Evolutionary conservation across 2,113 vertebrate species (phyloP).

Genomic region (Nothoprocta perdicaria): DNA sequence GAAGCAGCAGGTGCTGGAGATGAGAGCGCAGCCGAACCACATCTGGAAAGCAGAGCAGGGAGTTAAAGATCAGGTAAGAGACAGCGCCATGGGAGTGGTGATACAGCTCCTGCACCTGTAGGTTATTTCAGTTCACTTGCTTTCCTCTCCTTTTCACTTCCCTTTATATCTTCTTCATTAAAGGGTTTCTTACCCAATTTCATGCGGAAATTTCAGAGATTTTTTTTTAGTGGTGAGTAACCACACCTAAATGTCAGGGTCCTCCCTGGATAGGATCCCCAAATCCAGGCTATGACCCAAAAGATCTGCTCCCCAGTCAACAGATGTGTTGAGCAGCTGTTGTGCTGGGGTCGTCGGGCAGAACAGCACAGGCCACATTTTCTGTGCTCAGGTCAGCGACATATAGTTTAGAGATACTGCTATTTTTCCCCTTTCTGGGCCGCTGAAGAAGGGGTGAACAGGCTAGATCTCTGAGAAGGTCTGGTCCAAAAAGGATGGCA

Average conservation of each 20-base stretch:
- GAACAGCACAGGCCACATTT: not conserved
- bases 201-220: not conserved
- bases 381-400: not conserved
- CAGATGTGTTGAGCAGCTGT: not conserved
- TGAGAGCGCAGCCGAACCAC: not conserved
- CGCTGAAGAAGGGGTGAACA: not conserved
- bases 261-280: not conserved
- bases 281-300: not conserved
- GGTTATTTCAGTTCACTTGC: not conserved
- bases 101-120: not conserved
- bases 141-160: not conserved
- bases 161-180: not conserved
- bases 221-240: not conserved
- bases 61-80: not conserved
- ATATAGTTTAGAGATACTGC: not conserved
- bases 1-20: not conserved
- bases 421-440: rapidly evolving
- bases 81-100: not conserved
- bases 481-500: not conserved
- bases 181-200: not conserved
- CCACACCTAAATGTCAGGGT: not conserved
- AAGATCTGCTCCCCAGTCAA: not conserved
- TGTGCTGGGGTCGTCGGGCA: not conserved
- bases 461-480: not conserved
- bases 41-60: not conserved